phyloP scores from a whole-genome alignment of 2,113 vertebrate genomes.

The Benitochromis conjunctus region DNA sequence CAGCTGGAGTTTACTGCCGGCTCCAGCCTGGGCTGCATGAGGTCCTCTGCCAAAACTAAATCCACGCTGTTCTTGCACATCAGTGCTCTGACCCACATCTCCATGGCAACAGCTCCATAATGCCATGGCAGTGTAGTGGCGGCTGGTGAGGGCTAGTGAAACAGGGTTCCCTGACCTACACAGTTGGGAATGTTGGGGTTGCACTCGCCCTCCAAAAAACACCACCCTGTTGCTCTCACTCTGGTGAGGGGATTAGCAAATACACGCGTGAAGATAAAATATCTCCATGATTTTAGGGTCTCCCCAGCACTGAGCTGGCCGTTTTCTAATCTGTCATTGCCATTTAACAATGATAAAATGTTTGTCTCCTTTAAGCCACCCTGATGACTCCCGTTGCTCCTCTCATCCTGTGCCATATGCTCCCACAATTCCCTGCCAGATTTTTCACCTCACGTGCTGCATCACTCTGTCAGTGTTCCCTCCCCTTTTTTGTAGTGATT shows the following conservation, averaged over 20 bases:
- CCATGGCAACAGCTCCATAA: constrained; percentile 78
- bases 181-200: neutral
- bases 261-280: neutral
- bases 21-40: constrained; percentile 61
- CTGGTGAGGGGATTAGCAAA: constrained; percentile 12
- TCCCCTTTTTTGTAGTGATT: neutral
- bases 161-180: constrained; percentile 5
- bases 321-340: neutral
- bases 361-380: constrained; percentile 7
- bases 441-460: constrained; percentile 20
- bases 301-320: neutral
- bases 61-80: constrained; percentile 74
- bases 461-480: neutral
- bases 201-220: neutral
- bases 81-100: constrained; percentile 82
- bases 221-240: neutral
- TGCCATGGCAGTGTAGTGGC: constrained; percentile 20
- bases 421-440: constrained; percentile 51
- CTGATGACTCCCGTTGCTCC: constrained; percentile 8
- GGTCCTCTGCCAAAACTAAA: constrained; percentile 61
- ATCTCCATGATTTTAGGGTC: neutral
- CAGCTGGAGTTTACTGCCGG: constrained; percentile 74
- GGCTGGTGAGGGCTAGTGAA: neutral
- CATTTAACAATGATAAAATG: neutral
- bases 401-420: constrained; percentile 50